phyloP scores from a whole-genome alignment of 2,797 vertebrate genomes.

The Atherinosoma microstoma region DNA sequence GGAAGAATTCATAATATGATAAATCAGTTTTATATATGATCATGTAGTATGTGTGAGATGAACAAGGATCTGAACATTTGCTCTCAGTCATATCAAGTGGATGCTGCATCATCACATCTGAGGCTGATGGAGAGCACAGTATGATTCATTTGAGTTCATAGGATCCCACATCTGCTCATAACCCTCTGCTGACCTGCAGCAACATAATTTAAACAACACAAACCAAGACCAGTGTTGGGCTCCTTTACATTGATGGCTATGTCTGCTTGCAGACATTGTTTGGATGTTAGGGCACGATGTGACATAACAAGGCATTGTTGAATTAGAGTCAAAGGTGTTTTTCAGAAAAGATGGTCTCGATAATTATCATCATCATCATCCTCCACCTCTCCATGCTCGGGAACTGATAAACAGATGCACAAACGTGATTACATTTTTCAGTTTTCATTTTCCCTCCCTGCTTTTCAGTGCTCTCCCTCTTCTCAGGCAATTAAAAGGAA shows the following conservation, averaged over 20 bases:
- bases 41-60: constrained; percentile 12
- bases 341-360: constrained; percentile 18
- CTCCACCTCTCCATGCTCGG: constrained; percentile 34
- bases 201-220: constrained; percentile 40
- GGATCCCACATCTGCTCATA: constrained; percentile 61
- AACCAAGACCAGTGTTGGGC: constrained; percentile 30
- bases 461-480: constrained; percentile 35
- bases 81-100: constrained; percentile 22
- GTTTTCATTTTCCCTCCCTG: constrained; percentile 47
- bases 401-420: constrained; percentile 56
- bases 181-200: constrained; percentile 58
- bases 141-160: constrained; percentile 47
- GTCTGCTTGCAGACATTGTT: constrained; percentile 10
- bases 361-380: constrained; percentile 22
- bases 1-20: neutral
- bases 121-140: constrained; percentile 16
- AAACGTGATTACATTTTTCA: constrained; percentile 61
- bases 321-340: constrained; percentile 42
- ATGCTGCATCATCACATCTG: constrained; percentile 32
- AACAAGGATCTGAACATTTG: neutral
- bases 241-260: constrained; percentile 19
- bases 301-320: constrained; percentile 41
- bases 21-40: constrained; percentile 5
- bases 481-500: constrained; percentile 59
- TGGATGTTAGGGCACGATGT: constrained; percentile 3